Percentiles rank a stretch among this genome's conserved stretches.
Evolutionary conservation across 2,888 invertebrate species (phyloP).

Genomic region (Polydrusus cervinus): DNA sequence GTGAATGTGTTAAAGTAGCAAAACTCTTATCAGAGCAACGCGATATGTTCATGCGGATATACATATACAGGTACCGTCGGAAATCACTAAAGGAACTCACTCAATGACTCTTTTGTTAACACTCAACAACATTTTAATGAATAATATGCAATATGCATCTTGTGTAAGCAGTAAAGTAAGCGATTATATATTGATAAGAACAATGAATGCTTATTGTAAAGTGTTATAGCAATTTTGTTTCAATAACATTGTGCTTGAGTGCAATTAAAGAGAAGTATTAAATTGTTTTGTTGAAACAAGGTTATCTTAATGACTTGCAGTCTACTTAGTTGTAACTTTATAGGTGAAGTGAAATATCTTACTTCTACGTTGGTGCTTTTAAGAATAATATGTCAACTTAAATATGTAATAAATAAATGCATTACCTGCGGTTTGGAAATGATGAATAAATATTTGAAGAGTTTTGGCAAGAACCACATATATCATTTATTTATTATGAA

Average conservation of each 20-base stretch:
- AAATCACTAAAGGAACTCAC: constrained; percentile 24
- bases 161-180: constrained; percentile 23
- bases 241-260: constrained; percentile 17
- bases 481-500: too few species aligned
- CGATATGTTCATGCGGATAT: constrained; percentile 21
- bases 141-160: constrained; percentile 25
- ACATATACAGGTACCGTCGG: constrained; percentile 27
- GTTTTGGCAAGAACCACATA: too few species aligned
- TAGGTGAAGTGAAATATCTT: neutral
- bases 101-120: constrained; percentile 24
- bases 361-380: too few species aligned
- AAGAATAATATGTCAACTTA: too few species aligned
- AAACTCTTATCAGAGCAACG: constrained; percentile 20
- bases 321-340: too few species aligned
- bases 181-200: constrained; percentile 18
- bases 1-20: constrained; percentile 19
- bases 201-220: constrained; percentile 11
- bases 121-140: constrained; percentile 19
- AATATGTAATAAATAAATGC: too few species aligned
- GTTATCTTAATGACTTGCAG: constrained; percentile 22
- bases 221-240: constrained; percentile 1
- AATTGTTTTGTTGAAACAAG: constrained; percentile 20
- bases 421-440: too few species aligned
- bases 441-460: too few species aligned
- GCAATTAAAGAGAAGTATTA: constrained; percentile 27